A percentile compares a stretch with the other conserved stretches of the same genome.
Evolutionary conservation across 2,113 vertebrate genomes (phyloP).

Genomic region (Petromus typicus): DNA sequence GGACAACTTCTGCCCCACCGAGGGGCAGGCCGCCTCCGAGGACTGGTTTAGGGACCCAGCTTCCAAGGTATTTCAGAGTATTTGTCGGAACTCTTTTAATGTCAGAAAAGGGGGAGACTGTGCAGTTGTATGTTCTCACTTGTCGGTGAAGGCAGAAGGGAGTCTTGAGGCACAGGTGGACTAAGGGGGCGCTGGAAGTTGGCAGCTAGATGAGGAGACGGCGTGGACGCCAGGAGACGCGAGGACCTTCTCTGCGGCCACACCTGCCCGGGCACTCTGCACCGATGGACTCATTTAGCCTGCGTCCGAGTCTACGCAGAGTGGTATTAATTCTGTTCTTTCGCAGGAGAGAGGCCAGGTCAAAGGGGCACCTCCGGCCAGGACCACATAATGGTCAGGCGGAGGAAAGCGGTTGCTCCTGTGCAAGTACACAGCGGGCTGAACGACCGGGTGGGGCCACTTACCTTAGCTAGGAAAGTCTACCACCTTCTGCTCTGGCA

Average conservation of each 20-base stretch:
- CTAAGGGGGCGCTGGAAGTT: background rate
- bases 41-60: slow-evolving; percentile 21
- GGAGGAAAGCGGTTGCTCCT: background rate
- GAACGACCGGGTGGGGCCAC: background rate
- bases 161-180: slow-evolving; percentile 22
- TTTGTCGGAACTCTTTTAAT: slow-evolving; percentile 63
- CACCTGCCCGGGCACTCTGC: background rate
- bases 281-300: background rate
- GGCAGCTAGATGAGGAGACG: background rate
- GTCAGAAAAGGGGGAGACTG: slow-evolving; percentile 63
- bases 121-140: slow-evolving; percentile 65
- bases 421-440: background rate
- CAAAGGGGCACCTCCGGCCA: background rate
- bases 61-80: slow-evolving; percentile 51
- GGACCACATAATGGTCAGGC: background rate
- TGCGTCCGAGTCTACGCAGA: background rate
- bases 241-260: background rate
- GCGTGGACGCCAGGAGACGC: background rate
- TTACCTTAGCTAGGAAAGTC: background rate
- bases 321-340: background rate
- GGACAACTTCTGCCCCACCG: background rate
- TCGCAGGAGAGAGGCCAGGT: background rate
- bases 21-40: background rate
- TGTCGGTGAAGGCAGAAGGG: slow-evolving; percentile 46
- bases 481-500: background rate